Conservation (phyloP, 2,797 vertebrate species). For the Alca torda region DNA sequence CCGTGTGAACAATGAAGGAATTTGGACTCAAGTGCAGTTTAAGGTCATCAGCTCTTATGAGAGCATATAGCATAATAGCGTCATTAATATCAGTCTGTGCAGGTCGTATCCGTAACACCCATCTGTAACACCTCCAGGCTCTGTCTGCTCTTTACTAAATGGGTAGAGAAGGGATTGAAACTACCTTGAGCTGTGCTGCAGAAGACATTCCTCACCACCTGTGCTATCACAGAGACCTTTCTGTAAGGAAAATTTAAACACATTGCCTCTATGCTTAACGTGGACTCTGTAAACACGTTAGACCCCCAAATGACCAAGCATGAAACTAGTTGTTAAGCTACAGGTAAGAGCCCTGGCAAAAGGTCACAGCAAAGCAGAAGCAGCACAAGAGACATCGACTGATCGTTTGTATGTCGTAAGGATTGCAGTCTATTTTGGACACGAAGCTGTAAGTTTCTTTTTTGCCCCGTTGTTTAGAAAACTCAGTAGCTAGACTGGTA, state of each 20-base stretch:
- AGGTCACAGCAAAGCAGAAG: not conserved
- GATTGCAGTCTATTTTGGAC: not conserved
- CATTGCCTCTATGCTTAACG: not conserved
- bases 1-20: not conserved
- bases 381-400: not conserved
- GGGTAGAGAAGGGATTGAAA: not conserved
- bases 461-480: not conserved
- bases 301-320: not conserved
- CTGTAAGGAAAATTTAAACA: not conserved
- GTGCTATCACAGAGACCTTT: not conserved
- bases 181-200: not conserved
- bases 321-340: not conserved
- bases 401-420: not conserved
- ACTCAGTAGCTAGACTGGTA: not conserved
- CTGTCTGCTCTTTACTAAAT: not conserved
- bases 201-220: not conserved
- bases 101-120: not conserved
- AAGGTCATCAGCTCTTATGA: not conserved
- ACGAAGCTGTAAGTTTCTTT: not conserved
- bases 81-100: not conserved
- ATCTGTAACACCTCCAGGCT: not conserved
- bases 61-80: not conserved
- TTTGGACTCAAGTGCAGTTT: not conserved
- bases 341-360: not conserved
- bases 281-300: not conserved